Evolutionary conservation across 2,888 invertebrate species (phyloP).

Genomic region (Frankliniella intonsa): DNA sequence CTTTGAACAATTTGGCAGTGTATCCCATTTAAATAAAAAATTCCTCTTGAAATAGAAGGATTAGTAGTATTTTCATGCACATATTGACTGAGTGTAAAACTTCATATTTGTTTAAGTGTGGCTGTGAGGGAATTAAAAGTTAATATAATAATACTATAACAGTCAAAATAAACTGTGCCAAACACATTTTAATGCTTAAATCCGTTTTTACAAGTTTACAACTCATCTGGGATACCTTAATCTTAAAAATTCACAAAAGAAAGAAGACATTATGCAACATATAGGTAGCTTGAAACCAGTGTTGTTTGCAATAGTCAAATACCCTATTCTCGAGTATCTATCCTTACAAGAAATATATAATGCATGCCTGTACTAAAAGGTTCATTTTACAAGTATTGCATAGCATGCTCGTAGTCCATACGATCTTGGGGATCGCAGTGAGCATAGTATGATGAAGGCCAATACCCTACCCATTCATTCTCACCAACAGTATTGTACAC

Average conservation of each 20-base stretch:
- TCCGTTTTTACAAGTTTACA: no score
- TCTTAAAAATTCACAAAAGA: no score
- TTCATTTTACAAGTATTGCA: background rate
- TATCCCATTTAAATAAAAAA: background rate
- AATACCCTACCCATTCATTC: background rate
- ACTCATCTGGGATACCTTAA: no score
- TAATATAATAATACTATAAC: background rate
- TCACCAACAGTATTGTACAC: slow-evolving; percentile 2
- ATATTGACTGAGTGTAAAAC: background rate
- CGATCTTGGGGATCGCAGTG: background rate
- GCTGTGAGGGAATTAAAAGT: background rate
- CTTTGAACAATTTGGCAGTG: no score
- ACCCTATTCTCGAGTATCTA: background rate
- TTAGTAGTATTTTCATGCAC: background rate
- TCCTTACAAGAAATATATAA: background rate
- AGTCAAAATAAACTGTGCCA: background rate
- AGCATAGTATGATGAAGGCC: background rate
- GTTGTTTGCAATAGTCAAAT: no score
- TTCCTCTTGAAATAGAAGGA: background rate
- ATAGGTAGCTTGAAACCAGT: no score
- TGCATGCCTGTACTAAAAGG: background rate
- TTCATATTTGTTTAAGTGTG: background rate
- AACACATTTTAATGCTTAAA: no score
- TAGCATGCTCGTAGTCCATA: background rate
- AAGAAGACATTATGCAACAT: no score